Percentiles rank a stretch among this genome's conserved stretches.
Conservation (phyloP, 2,888 invertebrate species). For the Cistogaster globosa region DNA sequence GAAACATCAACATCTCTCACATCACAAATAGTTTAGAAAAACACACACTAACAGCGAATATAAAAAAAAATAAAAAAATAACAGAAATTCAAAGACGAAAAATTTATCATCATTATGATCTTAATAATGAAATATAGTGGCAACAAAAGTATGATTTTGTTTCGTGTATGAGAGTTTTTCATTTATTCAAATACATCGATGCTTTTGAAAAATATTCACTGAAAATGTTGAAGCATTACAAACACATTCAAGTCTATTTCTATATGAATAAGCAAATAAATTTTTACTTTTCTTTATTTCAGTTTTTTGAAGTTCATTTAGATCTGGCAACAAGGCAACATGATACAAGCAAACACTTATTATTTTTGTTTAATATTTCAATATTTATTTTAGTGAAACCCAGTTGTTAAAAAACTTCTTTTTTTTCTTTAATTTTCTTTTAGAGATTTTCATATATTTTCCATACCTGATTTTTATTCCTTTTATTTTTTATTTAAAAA, state of each 20-base stretch:
- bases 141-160: constrained; percentile 18
- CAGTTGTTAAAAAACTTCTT: too few relatives aligned
- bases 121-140: constrained; percentile 16
- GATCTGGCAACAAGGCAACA: too few relatives aligned
- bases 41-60: constrained; percentile 6
- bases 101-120: constrained; percentile 45
- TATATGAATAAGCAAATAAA: constrained; percentile 1
- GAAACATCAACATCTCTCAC: constrained; percentile 44
- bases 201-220: constrained; percentile 64
- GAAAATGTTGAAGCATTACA: neutral
- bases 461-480: constrained; percentile 64
- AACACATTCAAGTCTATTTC: constrained; percentile 7
- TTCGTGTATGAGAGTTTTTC: constrained; percentile 16
- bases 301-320: constrained; percentile 29
- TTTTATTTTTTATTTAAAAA: constrained; percentile 15
- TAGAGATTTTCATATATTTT: neutral
- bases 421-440: too few relatives aligned
- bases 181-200: constrained; percentile 56
- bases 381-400: too few relatives aligned
- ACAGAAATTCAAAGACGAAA: constrained; percentile 49
- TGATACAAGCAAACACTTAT: too few relatives aligned
- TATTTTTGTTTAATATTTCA: too few relatives aligned
- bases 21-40: neutral
- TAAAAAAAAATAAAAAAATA: constrained; percentile 18
- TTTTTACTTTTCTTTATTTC: constrained; percentile 41